These are phyloP conservation scores for Rhadinocentrus ornatus DNA, from an alignment of 2,797 vertebrate genomes.

Conservation along the genomic window DNA sequence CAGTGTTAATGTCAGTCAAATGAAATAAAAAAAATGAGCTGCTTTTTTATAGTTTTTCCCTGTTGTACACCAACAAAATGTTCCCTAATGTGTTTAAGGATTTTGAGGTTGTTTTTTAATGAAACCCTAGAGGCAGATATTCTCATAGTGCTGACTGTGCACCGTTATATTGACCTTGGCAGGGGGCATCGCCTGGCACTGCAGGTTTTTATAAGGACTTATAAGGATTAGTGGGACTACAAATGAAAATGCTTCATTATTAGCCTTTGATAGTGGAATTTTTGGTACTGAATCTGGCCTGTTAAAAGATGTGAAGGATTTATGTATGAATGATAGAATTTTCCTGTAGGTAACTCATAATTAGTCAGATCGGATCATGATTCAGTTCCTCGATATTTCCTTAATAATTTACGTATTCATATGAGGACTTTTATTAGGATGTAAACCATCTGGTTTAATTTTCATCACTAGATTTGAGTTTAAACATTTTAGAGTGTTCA, in stretches of 20 bases:
- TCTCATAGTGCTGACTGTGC: neutral
- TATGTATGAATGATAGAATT: slow-evolving; percentile 19
- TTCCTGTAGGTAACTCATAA: slow-evolving; percentile 1
- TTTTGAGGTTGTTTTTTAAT: slow-evolving; percentile 25
- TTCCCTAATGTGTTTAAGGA: neutral
- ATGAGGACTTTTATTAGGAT: neutral
- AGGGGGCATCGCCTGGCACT: slow-evolving; percentile 21
- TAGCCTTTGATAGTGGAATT: slow-evolving; percentile 51
- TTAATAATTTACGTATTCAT: neutral
- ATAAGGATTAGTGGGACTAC: slow-evolving; percentile 53
- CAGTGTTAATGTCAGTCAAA: neutral
- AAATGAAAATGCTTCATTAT: slow-evolving; percentile 52
- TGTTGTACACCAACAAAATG: neutral
- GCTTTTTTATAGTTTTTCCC: too few relatives aligned
- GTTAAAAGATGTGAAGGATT: slow-evolving; percentile 19
- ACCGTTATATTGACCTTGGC: slow-evolving; percentile 41
- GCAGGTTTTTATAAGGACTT: slow-evolving; percentile 29
- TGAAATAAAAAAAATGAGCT: neutral
- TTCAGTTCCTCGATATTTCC: neutral
- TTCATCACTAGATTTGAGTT: neutral
- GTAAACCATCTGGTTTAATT: neutral
- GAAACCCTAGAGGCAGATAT: slow-evolving; percentile 27
- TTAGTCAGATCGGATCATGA: neutral
- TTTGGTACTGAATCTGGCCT: slow-evolving; percentile 12
- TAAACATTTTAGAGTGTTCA: neutral